Evolutionary conservation across 2,888 invertebrate species (phyloP), one percentile per base, ranked within the genome.

Genomic region (Plemyria rubiginata): DNA sequence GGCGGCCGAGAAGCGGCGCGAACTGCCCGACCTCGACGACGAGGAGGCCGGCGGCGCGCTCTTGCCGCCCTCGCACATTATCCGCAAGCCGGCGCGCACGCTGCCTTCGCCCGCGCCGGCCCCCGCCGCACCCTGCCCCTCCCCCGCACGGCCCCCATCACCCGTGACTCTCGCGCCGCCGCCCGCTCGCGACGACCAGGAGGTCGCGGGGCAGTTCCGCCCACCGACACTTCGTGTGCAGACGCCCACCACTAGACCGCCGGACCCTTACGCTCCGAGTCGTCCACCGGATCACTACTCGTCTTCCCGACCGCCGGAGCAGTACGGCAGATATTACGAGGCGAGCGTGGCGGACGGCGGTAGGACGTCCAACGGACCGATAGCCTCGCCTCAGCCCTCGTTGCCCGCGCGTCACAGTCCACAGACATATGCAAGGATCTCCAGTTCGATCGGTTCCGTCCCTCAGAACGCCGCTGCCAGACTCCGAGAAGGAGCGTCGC

Each of bases 1-100:
- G 70, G 93, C 93, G 43, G 91, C 90, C 28, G 91, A 92, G 70
- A 91, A 92, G 70, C 82, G 92, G 32, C 88, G 90, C 9, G 90
- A 91, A 67, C 83, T 85, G 62, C 88, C 90, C 0, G 91, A 92
- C 49, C 84, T 85, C 12, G 93, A 93, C 52, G 90, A 92, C 65
- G 92, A 91, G 36, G 90, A 90, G 46, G 72, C 84, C 0, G 77
- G 75, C 22, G 88, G 82, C 45, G 85, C 88, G 4, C 80, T 90
- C n/a, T 91, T 93, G 8, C 92, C 93, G 29, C 92, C 94, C 0
- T 87, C 93, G 16, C 93, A 93, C 69, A 87, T 93, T 43, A 93
- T 93, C 70, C 89, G 90, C 55, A 93, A 92, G 70, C 93, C 81
- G 57, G 78, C 75, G 62, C 84, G 81, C 70, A 75, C 82, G 61